phyloP scores from a whole-genome alignment of 2,888 invertebrate species.

The Stenoptilia bipunctidactyla region DNA sequence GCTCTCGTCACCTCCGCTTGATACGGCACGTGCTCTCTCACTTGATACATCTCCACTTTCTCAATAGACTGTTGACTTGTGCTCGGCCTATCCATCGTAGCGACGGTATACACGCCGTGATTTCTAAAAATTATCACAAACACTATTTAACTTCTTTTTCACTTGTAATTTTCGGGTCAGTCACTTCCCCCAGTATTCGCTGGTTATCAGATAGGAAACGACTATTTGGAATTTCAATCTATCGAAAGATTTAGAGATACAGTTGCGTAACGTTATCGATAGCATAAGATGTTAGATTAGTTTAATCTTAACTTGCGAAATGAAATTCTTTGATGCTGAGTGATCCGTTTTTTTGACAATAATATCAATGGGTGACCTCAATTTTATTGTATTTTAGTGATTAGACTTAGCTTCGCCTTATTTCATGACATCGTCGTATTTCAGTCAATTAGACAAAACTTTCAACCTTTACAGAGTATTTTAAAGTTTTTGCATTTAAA shows the following conservation, averaged over 20 bases:
- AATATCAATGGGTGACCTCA: not conserved
- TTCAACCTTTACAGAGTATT: no score
- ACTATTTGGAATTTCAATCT: no score
- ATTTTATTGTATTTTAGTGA: no score
- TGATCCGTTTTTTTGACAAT: not conserved
- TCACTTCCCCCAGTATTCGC: no score
- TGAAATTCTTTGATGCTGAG: constrained; percentile 33
- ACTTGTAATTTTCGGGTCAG: no score
- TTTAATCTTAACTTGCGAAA: constrained; percentile 31
- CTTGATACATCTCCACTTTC: constrained; percentile 55
- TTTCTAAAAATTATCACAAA: constrained; percentile 6
- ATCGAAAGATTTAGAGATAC: no score
- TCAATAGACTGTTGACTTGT: constrained; percentile 54
- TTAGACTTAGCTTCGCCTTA: no score
- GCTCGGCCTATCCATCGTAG: constrained; percentile 53
- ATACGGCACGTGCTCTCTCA: constrained; percentile 59
- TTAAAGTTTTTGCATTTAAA: no score
- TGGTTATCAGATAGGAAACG: no score
- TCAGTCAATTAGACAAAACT: no score
- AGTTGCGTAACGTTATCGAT: not conserved
- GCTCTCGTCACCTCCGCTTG: constrained; percentile 54
- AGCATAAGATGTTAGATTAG: constrained; percentile 24
- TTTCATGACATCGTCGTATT: no score
- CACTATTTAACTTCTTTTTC: no score
- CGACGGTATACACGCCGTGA: constrained; percentile 27